These are phyloP conservation scores for Sinopyrophorus schimmeli DNA, from an alignment of 2,888 invertebrate genomes.

Conservation along the genomic window DNA sequence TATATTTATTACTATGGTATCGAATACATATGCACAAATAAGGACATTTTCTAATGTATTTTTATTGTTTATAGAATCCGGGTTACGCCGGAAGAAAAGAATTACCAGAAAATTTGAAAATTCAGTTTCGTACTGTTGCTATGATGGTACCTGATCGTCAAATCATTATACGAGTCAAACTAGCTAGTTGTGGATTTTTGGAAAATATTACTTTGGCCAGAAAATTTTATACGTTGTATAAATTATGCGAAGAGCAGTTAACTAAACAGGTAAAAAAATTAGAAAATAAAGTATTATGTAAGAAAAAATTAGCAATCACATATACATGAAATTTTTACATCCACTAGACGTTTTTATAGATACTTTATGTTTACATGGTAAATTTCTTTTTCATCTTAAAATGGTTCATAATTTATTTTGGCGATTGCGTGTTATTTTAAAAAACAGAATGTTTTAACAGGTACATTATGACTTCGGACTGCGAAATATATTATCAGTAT, in stretches of 20 bases:
- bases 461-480: constrained; percentile 97
- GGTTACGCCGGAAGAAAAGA: constrained; percentile 97
- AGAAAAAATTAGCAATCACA: too few species aligned
- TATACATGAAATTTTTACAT: too few species aligned
- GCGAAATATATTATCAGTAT: constrained; percentile 91
- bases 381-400: too few species aligned
- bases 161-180: constrained; percentile 94
- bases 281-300: not conserved
- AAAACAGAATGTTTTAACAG: too few species aligned
- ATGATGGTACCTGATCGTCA: constrained; percentile 99
- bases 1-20: constrained; percentile 95
- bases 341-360: too few species aligned
- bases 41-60: not conserved
- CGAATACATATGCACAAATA: not conserved
- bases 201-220: constrained; percentile 93
- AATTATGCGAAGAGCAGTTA: constrained; percentile 94
- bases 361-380: too few species aligned
- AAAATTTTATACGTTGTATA: constrained; percentile 96
- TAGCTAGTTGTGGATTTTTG: constrained; percentile 94
- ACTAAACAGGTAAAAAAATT: constrained; percentile 91
- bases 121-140: constrained; percentile 95
- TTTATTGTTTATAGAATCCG: constrained; percentile 74
- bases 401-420: too few species aligned
- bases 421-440: too few species aligned
- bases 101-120: constrained; percentile 94